Base-by-base conservation (phyloP, 2,113 vertebrate genomes). In the Mesocricetus auratus region DNA sequence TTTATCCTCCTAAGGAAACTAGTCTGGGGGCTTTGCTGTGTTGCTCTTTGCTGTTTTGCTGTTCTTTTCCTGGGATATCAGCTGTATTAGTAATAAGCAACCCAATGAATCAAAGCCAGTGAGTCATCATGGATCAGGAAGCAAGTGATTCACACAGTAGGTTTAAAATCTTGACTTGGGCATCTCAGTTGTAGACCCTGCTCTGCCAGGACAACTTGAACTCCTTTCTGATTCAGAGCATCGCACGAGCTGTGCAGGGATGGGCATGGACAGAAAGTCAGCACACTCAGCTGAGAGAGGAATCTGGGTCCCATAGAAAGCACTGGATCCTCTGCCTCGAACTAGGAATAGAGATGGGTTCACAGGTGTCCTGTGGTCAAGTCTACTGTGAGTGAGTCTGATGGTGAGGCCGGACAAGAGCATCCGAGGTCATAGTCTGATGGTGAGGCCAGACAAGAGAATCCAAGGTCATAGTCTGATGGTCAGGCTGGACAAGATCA, bases 1-100 rank as follows among this genome's bases (percentile, higher is more conserved):
- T 21, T 74, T 68, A 86, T 91, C 95, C 53, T 71, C 58, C 36
- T 47, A 74, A 69, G 86, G 74, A 92, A 94, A 92, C 45, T n/a
- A 93, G 31, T n/a, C 62, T 39, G 24, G 6, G 42, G 81, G 62
- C 95, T 96, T 78, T 29, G 2, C 21, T 56, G 5, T 56, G 36
- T 86, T 47, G 47, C 47, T 47, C 21, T 56, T 2, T 56, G 36
- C 82, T 75, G 36, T 86, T 75, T 47, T 64, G 29, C 36, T 33
- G 74, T 29, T 31, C 13, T 77, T 31, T 77, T 45, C 42, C 24
- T 47, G 42, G 45, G 42, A 10, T 50, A 31, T 85, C 33, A 13
- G 53, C 78, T 36, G 10, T 21, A 16, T 90, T 47, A 42, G 50
- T 79, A 83, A 91, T 77, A 21, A 85, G 64, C 47, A 77, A 91